Conservation (phyloP, 2,797 vertebrate genomes). For the Loriculus beryllinus region DNA sequence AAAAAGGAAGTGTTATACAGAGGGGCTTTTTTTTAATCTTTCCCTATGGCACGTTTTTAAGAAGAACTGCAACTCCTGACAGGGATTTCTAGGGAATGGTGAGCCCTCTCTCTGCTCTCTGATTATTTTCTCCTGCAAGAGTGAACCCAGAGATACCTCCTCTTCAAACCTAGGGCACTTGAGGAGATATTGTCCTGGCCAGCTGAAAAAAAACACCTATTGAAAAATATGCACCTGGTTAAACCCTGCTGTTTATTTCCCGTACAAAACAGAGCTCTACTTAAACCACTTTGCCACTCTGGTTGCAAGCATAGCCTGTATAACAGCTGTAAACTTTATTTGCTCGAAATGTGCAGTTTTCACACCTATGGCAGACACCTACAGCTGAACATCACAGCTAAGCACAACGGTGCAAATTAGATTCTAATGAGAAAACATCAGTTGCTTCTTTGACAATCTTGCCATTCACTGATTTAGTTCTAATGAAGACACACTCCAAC, state of each 20-base stretch:
- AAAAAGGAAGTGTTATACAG: not conserved
- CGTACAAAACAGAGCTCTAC: not conserved
- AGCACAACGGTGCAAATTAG: constrained; percentile 73
- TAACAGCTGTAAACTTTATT: constrained; percentile 68
- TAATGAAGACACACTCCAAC: constrained; percentile 81
- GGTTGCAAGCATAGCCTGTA: not conserved
- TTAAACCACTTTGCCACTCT: constrained; percentile 3
- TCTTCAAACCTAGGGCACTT: not conserved
- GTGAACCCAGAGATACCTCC: not conserved
- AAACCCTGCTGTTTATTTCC: not conserved
- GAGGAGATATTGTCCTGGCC: not conserved
- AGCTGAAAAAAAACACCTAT: not conserved
- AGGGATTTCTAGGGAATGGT: constrained; percentile 8
- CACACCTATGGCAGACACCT: constrained; percentile 66
- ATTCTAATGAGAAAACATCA: constrained; percentile 81
- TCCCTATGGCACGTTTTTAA: not conserved
- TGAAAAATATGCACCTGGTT: not conserved
- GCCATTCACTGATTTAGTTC: constrained; percentile 79
- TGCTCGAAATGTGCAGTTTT: constrained; percentile 68
- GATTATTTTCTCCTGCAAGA: not conserved
- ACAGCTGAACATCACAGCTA: constrained; percentile 72
- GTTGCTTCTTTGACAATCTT: constrained; percentile 78
- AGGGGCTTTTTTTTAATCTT: not conserved
- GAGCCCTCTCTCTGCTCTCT: not conserved
- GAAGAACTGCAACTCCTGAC: not conserved